Evolutionary conservation across 2,113 vertebrate species (phyloP), one percentile per base, ranked within the genome.

Genomic region (Coreoperca whiteheadi): DNA sequence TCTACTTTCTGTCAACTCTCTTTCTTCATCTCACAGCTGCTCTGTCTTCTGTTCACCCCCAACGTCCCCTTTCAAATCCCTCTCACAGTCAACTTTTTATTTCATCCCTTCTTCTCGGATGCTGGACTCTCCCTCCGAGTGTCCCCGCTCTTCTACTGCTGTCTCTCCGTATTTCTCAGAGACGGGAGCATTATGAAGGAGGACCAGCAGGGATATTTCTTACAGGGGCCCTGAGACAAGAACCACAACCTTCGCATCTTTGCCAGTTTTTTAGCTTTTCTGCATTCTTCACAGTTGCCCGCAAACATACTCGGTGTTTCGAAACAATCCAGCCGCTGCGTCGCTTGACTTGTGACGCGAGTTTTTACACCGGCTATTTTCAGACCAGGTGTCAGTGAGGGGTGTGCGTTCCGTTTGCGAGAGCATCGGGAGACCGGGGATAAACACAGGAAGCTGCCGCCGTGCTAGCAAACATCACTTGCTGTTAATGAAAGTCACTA

Each of bases 11-110:
- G 76, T 84, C 43, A 60, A 34, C 79, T 75, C 64, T 63, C 68
- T 66, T 75, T 65, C 57, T 78, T 71, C 43, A 28, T 78, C 46
- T 60, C n/a, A 0, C 77, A 30, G 71, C 25, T 5, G 39, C 68
- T 59, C 69, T 12, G 54, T 69, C 51, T 64, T 54, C 32, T 11
- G 8, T 9, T 69, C 41, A 65, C 46, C 68, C 65, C 67, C 34
- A 5, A 16, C 16, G 0, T 86, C 82, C 89, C 85, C 83, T 84
- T 85, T 73, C 79, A 89, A n/a, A 85, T 84, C 77, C 80, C 21
- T 53, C 73, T 75, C 41, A 18, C 76, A 66, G 75, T 71, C 56
- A 66, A 34, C 79, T 30, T 43, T 59, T 79, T 28, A 32, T 80
- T 80, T 71, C 79, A 69, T 73, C 60, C 61, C 51, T 15, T 25